Base-by-base conservation (phyloP, 1,140 invertebrate genomes). In the Centruroides sculpturatus region DNA sequence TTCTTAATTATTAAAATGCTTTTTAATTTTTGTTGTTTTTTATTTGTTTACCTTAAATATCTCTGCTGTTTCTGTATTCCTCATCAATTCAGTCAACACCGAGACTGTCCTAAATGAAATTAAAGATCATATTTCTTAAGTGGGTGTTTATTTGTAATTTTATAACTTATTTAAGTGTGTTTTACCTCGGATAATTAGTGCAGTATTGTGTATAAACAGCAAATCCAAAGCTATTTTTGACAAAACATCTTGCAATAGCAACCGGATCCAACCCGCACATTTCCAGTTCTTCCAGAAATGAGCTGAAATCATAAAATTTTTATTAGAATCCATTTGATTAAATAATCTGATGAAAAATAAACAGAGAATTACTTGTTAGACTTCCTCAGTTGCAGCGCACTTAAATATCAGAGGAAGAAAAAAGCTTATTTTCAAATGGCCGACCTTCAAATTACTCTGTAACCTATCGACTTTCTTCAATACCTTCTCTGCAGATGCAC, bases 151-250 rank as follows among this genome's bases (percentile, higher is more conserved):
- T 23, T 23, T 23, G 23, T 23, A 23, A 23, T 23, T 23, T 23
- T 23, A 23, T 23, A 23, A 23, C 23, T 23, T 23, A 1, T 23
- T 23, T 23, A 23, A 1, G 23, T 23, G 2, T 23, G 23, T 23
- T 23, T 73, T 76, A 85, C 84, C 80, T 79, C 77, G 79, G 85
- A 72, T 87, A 87, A 75, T 86, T 85, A 49, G 85, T 87, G 75
- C 93, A 98, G 73, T 98, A 98, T 55, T 89, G 84, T 9, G 92
- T 92, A 77, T 98, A 98, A 47, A 96, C 85, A 60, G 87, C 82
- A 74, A 97, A 97, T 23, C 89, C 88, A n/a, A 83, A 79, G 56
- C 87, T 87, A 70, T 93, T 85, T 67, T 86, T 82, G 1, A 95
- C 87, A 74, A 98, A 98, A 64, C 86, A 90, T 65, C 86, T 82